These are phyloP conservation scores for Verasper variegatus DNA, from an alignment of 2,113 vertebrate genomes.

Conservation along the genomic window DNA sequence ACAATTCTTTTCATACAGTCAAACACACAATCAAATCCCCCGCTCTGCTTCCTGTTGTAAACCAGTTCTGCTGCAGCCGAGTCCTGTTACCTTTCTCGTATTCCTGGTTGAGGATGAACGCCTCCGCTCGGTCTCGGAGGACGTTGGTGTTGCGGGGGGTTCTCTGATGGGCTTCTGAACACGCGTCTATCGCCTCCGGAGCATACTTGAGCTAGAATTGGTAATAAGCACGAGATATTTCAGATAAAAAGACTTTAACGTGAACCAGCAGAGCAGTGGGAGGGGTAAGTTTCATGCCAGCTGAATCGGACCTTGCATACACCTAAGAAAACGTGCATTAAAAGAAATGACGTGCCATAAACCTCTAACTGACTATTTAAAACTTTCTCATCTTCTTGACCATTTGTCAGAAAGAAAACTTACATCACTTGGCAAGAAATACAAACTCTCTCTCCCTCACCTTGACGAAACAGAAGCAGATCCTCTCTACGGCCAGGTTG, in stretches of 20 bases:
- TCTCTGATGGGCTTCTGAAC: conserved; percentile 86
- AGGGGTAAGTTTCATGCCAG: too few species aligned
- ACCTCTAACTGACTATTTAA: too few species aligned
- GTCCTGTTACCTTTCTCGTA: conserved; percentile 83
- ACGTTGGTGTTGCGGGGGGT: conserved; percentile 84
- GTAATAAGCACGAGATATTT: not conserved
- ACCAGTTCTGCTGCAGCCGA: not conserved
- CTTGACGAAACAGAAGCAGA: conserved; percentile 86
- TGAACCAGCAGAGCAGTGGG: not conserved
- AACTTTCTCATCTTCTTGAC: too few species aligned
- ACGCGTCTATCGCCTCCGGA: conserved; percentile 80
- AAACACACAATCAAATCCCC: too few species aligned
- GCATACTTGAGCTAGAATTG: conserved; percentile 70
- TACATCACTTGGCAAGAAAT: too few species aligned
- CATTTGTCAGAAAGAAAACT: too few species aligned
- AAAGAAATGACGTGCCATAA: too few species aligned
- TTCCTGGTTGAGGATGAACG: conserved; percentile 86
- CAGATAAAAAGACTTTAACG: too few species aligned
- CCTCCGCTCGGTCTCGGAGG: conserved; percentile 86
- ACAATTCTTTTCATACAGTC: too few species aligned
- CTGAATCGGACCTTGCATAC: too few species aligned
- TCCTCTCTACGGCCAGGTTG: conserved; percentile 83
- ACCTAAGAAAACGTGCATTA: too few species aligned
- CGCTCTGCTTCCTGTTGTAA: not conserved
- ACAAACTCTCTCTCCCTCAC: conserved; percentile 58